A percentile compares a stretch with the other conserved stretches of the same genome.
phyloP scores from a whole-genome alignment of 2,113 vertebrate genomes.

The Petrocephalus zakoni region DNA sequence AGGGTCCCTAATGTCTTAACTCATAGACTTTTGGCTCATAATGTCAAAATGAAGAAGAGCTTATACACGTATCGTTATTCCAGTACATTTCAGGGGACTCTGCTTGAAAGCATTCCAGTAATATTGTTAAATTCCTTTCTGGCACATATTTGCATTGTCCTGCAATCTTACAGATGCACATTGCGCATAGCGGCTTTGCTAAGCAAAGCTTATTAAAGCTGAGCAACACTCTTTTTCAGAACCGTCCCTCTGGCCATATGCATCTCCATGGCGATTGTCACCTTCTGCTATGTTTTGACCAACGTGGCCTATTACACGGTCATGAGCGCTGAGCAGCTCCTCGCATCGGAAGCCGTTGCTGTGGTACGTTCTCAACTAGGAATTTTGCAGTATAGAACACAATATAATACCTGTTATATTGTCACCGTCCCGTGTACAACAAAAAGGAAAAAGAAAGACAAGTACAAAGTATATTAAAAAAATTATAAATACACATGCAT shows the following conservation, averaged over 20 bases:
- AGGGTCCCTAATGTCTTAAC: neutral
- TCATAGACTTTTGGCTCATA: neutral
- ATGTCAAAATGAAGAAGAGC: neutral
- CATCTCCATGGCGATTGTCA: conserved; percentile 90
- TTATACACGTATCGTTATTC: neutral
- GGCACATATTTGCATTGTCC: neutral
- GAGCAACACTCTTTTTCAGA: conserved; percentile 66
- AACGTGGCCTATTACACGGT: conserved; percentile 93
- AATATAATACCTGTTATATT: neutral
- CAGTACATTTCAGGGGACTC: neutral
- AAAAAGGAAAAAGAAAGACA: neutral
- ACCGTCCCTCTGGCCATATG: conserved; percentile 90
- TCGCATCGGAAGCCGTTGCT: conserved; percentile 81
- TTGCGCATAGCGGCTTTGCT: neutral
- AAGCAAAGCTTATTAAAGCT: neutral
- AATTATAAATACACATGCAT: neutral
- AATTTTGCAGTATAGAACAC: too few species aligned
- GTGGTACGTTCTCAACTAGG: conserved; percentile 70
- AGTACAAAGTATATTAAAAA: neutral
- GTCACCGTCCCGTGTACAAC: neutral
- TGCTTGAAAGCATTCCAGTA: neutral
- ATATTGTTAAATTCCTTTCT: neutral
- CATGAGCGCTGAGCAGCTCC: conserved; percentile 79
- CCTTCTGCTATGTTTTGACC: conserved; percentile 79
- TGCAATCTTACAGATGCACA: neutral